Base-by-base conservation (phyloP, 2,888 invertebrate species). In the Pachydiplax longipennis region DNA sequence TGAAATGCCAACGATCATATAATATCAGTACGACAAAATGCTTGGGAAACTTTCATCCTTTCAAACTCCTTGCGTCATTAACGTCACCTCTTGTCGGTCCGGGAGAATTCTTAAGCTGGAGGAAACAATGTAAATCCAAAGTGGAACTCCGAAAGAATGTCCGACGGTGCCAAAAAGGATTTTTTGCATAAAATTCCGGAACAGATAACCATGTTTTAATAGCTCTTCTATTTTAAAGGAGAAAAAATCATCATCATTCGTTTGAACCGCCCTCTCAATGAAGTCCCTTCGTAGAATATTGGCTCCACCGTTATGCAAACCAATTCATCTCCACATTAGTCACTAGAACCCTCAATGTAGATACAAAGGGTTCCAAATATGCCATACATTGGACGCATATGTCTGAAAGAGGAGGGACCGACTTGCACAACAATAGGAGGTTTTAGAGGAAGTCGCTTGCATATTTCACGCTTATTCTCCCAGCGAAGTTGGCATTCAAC, bases 381-480 rank as follows among this genome's bases (percentile, higher is more conserved):
- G 25, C 65, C 65, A 12, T 65, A 65, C 73, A 73, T 31, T 73
- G 31, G 31, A 73, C 73, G 73, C 65, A 65, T n/a, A 65, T 65
- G 65, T 65, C 65, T 65, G 65, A 31, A 25, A 37, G 61, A 6
- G 61, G 35, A 35, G 61, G 22, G 37, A 37, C 37, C 48, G 18
- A 58, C 83, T 58, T 25, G 35, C 83, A 37, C 35, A 37, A 65
- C 87, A 87, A 87, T 87, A 37, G 87, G n/a, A n/a, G 87, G 83
- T 58, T 87, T 40, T 61, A 2, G 87, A 87, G 87, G 61, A 87
- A 61, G 61, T 65, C 61, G 37, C 61, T 35, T 87, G 87, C 35
- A 87, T 87, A 87, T 87, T 87, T 87, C 87, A 87, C 87, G 87
- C n/a, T 87, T 40, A 87, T 87, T 87, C 87, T 87, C 87, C 13